Evolutionary conservation across 2,888 invertebrate species (phyloP).

Genomic region (Standfussiana lucernea): DNA sequence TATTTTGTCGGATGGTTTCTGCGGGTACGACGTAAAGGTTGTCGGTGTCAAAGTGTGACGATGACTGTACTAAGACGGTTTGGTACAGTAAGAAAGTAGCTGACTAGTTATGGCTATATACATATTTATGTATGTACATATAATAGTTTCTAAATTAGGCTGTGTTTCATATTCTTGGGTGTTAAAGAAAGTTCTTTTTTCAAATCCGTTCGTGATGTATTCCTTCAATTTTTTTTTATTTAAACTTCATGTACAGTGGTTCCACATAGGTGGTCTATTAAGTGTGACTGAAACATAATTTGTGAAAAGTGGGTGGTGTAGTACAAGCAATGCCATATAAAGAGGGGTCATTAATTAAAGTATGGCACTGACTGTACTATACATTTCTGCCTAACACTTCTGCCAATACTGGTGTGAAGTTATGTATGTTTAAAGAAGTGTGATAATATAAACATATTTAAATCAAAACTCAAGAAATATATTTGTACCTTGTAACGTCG

Average conservation of each 20-base stretch:
- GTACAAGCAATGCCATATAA: not conserved
- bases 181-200: not conserved
- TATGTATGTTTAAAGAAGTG: too few relatives aligned
- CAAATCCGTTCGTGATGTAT: not conserved
- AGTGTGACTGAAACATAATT: not conserved
- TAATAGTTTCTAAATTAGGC: too few relatives aligned
- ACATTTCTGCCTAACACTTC: not conserved
- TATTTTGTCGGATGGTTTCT: not conserved
- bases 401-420: not conserved
- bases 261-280: not conserved
- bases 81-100: not conserved
- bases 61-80: constrained; percentile 3
- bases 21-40: not conserved
- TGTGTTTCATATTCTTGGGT: not conserved
- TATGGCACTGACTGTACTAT: too few relatives aligned
- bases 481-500: too few relatives aligned
- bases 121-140: not conserved
- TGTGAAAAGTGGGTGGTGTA: not conserved
- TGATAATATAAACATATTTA: too few relatives aligned
- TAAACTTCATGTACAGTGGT: not conserved
- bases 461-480: too few relatives aligned
- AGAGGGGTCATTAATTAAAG: not conserved
- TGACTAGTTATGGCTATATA: not conserved
- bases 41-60: not conserved
- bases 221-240: not conserved